phyloP scores from a whole-genome alignment of 2,797 vertebrate genomes.

The Macroramphosus scolopax region DNA sequence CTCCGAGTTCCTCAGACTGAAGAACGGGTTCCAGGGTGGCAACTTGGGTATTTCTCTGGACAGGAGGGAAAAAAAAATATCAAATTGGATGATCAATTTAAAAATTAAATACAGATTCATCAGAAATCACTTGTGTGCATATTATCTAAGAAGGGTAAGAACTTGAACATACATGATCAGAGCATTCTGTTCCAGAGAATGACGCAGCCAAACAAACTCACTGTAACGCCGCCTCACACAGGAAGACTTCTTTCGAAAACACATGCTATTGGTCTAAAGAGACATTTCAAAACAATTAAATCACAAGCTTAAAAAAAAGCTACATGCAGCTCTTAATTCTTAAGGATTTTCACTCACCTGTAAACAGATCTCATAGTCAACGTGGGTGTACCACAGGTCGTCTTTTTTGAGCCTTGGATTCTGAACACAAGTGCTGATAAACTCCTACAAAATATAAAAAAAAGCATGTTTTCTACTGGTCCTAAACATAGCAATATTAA shows the following conservation, averaged over 20 bases:
- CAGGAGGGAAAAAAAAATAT: neutral
- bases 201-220: constrained; percentile 95
- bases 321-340: neutral
- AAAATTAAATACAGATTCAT: too few species aligned
- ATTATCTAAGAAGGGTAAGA: too few species aligned
- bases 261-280: constrained; percentile 93
- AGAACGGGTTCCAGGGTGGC: constrained; percentile 89
- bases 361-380: constrained; percentile 92
- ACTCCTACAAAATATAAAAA: constrained; percentile 81
- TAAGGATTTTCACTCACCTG: constrained; percentile 78
- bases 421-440: constrained; percentile 85
- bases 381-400: constrained; percentile 85
- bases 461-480: neutral
- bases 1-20: constrained; percentile 84
- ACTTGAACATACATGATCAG: constrained; percentile 83
- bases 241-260: constrained; percentile 91
- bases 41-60: constrained; percentile 89
- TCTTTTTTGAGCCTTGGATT: constrained; percentile 85
- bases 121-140: too few species aligned
- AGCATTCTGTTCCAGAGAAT: constrained; percentile 87
- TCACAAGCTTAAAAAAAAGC: neutral
- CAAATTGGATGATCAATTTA: too few species aligned
- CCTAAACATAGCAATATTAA: too few species aligned
- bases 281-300: neutral
- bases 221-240: constrained; percentile 88